Conservation (phyloP, 2,888 invertebrate species). For the Xestia xanthographa region DNA sequence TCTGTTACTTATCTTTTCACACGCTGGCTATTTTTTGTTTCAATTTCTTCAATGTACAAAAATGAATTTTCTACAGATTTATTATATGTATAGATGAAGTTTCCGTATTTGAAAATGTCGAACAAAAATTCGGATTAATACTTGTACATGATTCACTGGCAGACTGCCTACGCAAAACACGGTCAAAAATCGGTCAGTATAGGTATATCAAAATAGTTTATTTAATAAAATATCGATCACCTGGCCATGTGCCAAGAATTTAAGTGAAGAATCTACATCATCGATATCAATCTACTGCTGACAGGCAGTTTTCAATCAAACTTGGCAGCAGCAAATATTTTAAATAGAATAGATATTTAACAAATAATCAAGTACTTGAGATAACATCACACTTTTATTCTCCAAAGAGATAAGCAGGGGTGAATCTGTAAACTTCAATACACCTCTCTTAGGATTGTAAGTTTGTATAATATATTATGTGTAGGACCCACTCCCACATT, state of each 20-base stretch:
- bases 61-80: no score
- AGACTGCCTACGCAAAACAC: slow-evolving; percentile 12
- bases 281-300: slow-evolving; percentile 34
- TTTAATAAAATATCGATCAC: slow-evolving; percentile 53
- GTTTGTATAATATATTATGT: no score
- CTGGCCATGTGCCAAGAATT: slow-evolving; percentile 46
- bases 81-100: no score
- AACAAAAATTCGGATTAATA: background rate
- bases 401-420: background rate
- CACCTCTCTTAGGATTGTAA: background rate
- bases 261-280: slow-evolving; percentile 21
- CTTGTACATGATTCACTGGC: slow-evolving; percentile 3
- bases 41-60: no score
- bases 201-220: slow-evolving; percentile 49
- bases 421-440: background rate
- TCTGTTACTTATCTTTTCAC: no score
- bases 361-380: slow-evolving; percentile 19
- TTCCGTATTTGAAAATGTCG: slow-evolving; percentile 6
- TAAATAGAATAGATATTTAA: slow-evolving; percentile 1
- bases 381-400: background rate
- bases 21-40: no score
- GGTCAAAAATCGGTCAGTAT: slow-evolving; percentile 19
- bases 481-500: background rate
- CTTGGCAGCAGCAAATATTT: slow-evolving; percentile 19
- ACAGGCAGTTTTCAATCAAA: slow-evolving; percentile 41